phyloP scores from a whole-genome alignment of 1,140 invertebrate genomes.

The Heterodera carotae region DNA sequence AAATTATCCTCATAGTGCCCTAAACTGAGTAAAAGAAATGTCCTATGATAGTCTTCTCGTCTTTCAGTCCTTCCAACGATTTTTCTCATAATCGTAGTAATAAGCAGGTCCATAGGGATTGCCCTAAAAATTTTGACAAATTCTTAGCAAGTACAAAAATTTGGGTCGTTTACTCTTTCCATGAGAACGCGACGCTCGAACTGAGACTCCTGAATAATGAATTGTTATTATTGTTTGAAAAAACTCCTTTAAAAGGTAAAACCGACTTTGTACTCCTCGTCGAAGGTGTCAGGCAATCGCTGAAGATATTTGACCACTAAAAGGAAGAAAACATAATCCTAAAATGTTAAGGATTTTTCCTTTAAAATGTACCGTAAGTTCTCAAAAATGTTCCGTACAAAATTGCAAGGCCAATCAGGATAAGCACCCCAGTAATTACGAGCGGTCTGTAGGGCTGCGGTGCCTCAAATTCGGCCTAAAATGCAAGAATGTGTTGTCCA shows the following conservation, averaged over 20 bases:
- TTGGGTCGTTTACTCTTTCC: constrained; percentile 21
- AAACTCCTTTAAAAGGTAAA: not conserved
- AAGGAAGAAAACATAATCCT: not conserved
- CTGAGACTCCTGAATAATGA: constrained; percentile 46
- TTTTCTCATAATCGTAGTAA: constrained; percentile 64
- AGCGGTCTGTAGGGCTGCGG: constrained; percentile 63
- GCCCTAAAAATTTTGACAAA: constrained; percentile 33
- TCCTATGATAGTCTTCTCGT: not conserved
- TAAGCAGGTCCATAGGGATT: constrained; percentile 54
- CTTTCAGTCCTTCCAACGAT: constrained; percentile 59
- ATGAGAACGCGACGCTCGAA: constrained; percentile 55
- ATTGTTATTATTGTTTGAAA: not conserved
- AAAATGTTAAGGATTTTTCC: not conserved
- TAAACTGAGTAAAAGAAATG: not conserved
- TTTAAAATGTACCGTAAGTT: constrained; percentile 43
- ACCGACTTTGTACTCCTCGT: constrained; percentile 56
- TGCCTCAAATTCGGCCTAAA: constrained; percentile 60
- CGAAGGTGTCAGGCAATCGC: constrained; percentile 56
- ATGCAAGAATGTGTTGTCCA: not conserved
- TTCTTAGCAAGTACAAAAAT: not conserved
- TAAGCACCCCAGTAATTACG: constrained; percentile 36
- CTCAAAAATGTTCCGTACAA: constrained; percentile 58
- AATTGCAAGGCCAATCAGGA: constrained; percentile 44
- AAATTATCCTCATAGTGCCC: not conserved
- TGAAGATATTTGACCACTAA: not conserved